A percentile compares a stretch with the other conserved stretches of the same genome.
These are phyloP conservation scores for Acrobasis suavella DNA, from an alignment of 2,888 invertebrate species.

Conservation along the genomic window DNA sequence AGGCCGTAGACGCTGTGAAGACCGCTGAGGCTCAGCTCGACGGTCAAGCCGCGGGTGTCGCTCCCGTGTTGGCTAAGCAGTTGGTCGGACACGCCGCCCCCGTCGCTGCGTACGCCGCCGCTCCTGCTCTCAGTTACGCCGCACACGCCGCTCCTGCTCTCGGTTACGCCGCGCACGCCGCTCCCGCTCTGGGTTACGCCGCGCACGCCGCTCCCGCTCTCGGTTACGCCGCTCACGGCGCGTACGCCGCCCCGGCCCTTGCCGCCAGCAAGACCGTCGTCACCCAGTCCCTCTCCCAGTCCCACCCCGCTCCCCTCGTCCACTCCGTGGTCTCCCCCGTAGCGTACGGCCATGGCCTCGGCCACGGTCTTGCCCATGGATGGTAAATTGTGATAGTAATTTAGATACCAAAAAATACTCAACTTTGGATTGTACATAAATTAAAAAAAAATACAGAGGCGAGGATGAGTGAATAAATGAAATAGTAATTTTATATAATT, in stretches of 20 bases:
- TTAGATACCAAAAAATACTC: slow-evolving; percentile 75
- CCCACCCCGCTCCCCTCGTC: slow-evolving; percentile 63
- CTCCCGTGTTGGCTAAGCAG: slow-evolving; percentile 72
- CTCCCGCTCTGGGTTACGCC: slow-evolving; percentile 31
- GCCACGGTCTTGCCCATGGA: slow-evolving; percentile 47
- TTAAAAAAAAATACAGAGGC: slow-evolving; percentile 66
- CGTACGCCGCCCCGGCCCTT: slow-evolving; percentile 39
- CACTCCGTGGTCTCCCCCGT: slow-evolving; percentile 51
- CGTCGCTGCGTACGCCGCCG: slow-evolving; percentile 41
- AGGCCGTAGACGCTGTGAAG: slow-evolving; percentile 71
- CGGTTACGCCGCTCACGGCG: slow-evolving; percentile 39
- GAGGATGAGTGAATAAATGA: slow-evolving; percentile 81
- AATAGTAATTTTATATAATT: slow-evolving; percentile 49
- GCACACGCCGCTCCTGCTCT: slow-evolving; percentile 39
- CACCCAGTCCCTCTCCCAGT: slow-evolving; percentile 64
- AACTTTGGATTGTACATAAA: slow-evolving; percentile 72
- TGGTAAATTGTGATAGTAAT: slow-evolving; percentile 76
- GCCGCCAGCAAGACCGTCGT: slow-evolving; percentile 59
- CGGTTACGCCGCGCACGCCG: slow-evolving; percentile 39
- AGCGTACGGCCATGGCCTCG: slow-evolving; percentile 40
- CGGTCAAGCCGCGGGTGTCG: slow-evolving; percentile 74
- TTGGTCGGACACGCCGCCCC: slow-evolving; percentile 62
- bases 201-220: slow-evolving; percentile 36
- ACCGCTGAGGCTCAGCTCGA: slow-evolving; percentile 71
- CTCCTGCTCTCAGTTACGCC: slow-evolving; percentile 33